Base-by-base conservation (phyloP, 2,888 invertebrate species). In the Lampropteryx suffumata region DNA sequence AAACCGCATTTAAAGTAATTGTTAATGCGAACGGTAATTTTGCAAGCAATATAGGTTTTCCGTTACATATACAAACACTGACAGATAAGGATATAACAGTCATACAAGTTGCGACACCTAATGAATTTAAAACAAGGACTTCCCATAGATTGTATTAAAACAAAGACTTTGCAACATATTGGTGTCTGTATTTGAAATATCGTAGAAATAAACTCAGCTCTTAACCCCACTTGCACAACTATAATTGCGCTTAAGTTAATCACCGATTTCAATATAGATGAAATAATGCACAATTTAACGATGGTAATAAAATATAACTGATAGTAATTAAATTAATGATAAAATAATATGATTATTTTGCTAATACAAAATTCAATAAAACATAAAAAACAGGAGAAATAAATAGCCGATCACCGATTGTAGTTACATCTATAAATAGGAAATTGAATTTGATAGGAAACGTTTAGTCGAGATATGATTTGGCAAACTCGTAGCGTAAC, bases 51-150 rank as follows among this genome's bases (percentile, higher is more conserved):
- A 84, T 79, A 64, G 79, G 69, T 77, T 60, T 66, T 50, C 84
- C 86, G 88, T 86, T 85, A 88, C 65, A 73, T 74, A 65, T 73
- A 76, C 74, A 75, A 70, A 79, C 73, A 74, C 59, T 72, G 69
- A 75, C 82, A 79, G 80, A 80, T 82, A 83, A 84, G 81, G 84
- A 79, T 79, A 81, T 24, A 81, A 80, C 75, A 73, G 68, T 79
- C 74, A 77, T 71, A 75, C 73, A 65, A 71, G 71, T 73, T 58
- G 73, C 72, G 76, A 79, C 82, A 76, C 62, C 64, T 59, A 69
- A 66, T 77, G 83, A 78, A 83, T 84, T 73, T 61, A 57, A 71
- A 84, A 80, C 76, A 73, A 74, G 67, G 61, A 71, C 53, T 69
- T 67, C 62, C 59, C 56, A 60, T 40, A 7, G 50, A 40, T 37